phyloP scores from a whole-genome alignment of 2,797 vertebrate species.

The Chaenodraco wilsoni region DNA sequence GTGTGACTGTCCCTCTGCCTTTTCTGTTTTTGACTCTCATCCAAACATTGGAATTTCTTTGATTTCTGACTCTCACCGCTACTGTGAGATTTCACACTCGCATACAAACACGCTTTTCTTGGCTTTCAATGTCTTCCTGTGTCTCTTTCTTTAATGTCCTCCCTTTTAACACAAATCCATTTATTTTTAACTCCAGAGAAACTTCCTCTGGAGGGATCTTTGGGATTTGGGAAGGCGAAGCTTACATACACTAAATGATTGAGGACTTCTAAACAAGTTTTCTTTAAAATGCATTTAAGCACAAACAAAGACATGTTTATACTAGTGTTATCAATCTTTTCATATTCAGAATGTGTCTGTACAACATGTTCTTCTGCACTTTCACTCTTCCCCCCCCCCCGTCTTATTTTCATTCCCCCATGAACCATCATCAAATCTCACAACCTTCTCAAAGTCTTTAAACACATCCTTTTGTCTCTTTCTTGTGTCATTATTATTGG shows the following conservation, averaged over 20 bases:
- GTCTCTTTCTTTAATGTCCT: neutral
- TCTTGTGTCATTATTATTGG: constrained; percentile 39
- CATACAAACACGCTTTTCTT: neutral
- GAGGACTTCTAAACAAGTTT: too few relatives aligned
- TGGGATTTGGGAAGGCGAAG: too few relatives aligned
- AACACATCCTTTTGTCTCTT: constrained; percentile 15
- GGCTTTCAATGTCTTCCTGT: neutral
- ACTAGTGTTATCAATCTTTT: neutral
- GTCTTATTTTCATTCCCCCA: neutral
- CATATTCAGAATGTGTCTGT: neutral
- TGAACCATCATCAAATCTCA: neutral
- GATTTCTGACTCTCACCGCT: neutral
- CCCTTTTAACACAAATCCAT: too few relatives aligned
- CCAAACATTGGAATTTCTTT: neutral
- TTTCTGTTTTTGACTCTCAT: constrained; percentile 3
- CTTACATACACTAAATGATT: too few relatives aligned
- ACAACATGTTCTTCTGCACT: neutral
- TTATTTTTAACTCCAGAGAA: too few relatives aligned
- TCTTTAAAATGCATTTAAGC: too few relatives aligned
- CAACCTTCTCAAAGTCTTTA: constrained; percentile 1
- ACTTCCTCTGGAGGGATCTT: too few relatives aligned
- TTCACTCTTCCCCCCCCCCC: fast-evolving
- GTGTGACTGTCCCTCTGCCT: neutral
- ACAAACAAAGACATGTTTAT: too few relatives aligned
- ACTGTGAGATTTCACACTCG: neutral